Conservation (phyloP, 1,140 invertebrate genomes). For the Amphibalanus amphitrite region DNA sequence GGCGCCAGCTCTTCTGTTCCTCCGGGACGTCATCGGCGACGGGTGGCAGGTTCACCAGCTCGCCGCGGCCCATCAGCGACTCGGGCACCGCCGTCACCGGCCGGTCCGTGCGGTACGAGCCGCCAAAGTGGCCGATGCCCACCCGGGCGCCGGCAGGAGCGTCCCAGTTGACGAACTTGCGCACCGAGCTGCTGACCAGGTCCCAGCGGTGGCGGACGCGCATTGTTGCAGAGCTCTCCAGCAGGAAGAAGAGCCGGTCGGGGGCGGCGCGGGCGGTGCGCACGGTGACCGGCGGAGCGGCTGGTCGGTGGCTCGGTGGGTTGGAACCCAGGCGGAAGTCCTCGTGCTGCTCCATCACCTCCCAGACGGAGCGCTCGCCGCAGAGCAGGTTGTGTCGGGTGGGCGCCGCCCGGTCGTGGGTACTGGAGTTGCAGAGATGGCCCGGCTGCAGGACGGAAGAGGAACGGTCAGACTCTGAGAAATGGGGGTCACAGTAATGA, state of each 20-base stretch:
- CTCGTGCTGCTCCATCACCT: constrained; percentile 18
- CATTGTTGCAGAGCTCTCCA: background rate
- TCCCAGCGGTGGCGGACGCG: constrained; percentile 32
- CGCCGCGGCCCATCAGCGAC: constrained; percentile 15
- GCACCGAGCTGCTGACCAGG: constrained; percentile 35
- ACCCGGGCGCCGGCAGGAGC: constrained; percentile 20
- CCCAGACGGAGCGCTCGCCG: constrained; percentile 18
- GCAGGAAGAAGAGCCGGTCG: background rate
- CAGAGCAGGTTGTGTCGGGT: constrained; percentile 21
- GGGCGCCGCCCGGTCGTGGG: constrained; percentile 17
- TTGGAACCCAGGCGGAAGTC: constrained; percentile 16
- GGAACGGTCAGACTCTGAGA: too few relatives aligned
- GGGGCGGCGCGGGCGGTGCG: background rate
- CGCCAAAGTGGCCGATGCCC: constrained; percentile 19
- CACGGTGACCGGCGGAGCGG: background rate
- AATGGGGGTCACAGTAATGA: too few relatives aligned
- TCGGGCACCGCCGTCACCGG: constrained; percentile 15
- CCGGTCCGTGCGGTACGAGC: constrained; percentile 13
- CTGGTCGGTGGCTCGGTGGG: background rate
- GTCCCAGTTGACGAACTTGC: constrained; percentile 33
- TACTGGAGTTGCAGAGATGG: constrained; percentile 18
- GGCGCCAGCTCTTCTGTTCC: constrained; percentile 14
- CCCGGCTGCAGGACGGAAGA: constrained; percentile 15
- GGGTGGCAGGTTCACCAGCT: constrained; percentile 16
- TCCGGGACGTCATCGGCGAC: constrained; percentile 15